Conservation (phyloP, 2,888 invertebrate genomes). For the Lamellibrachia satsuma region DNA sequence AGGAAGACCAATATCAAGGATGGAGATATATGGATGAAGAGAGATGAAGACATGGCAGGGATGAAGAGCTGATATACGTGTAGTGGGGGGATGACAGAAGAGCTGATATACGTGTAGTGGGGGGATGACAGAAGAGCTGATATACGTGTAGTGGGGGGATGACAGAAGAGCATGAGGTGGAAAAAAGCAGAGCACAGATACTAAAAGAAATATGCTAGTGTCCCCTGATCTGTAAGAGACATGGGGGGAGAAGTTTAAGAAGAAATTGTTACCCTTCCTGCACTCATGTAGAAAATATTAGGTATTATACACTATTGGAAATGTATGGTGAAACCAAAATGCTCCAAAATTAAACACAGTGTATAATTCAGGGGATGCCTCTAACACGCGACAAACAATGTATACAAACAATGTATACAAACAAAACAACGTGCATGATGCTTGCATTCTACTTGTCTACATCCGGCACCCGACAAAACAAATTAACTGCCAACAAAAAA, state of each 20-base stretch:
- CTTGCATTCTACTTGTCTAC: not conserved
- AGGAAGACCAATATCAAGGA: not conserved
- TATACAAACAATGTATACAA: too few relatives aligned
- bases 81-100: slow-evolving; percentile 21
- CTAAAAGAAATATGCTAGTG: not conserved
- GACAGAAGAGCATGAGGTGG: not conserved
- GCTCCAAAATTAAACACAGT: too few relatives aligned
- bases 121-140: not conserved
- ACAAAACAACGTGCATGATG: too few relatives aligned
- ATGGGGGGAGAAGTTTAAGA: not conserved
- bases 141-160: not conserved
- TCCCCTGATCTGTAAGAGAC: not conserved
- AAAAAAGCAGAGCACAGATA: not conserved
- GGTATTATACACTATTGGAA: too few relatives aligned
- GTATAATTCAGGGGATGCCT: too few relatives aligned
- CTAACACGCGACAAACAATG: too few relatives aligned
- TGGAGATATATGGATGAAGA: too few relatives aligned
- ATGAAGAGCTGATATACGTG: too few relatives aligned
- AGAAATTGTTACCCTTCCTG: too few relatives aligned
- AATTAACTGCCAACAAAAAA: not conserved
- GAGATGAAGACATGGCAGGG: too few relatives aligned
- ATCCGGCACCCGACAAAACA: not conserved
- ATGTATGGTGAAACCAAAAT: too few relatives aligned
- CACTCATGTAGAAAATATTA: too few relatives aligned
- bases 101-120: not conserved